These are phyloP conservation scores for Pangasius macronema DNA, from an alignment of 2,797 vertebrate genomes.

Conservation along the genomic window DNA sequence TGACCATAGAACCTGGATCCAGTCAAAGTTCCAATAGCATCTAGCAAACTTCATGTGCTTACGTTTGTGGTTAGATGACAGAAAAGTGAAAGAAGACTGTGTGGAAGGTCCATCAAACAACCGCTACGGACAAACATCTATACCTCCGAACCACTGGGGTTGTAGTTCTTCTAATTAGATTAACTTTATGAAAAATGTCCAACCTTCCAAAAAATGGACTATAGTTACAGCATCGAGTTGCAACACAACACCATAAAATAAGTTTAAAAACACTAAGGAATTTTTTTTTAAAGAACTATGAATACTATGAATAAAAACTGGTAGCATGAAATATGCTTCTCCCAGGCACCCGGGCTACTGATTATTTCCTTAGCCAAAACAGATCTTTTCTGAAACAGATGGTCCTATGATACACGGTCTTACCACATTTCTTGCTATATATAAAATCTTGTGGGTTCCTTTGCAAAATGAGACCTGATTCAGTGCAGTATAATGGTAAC, in stretches of 20 bases:
- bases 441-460: neutral
- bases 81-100: too few species aligned
- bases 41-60: neutral
- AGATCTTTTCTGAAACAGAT: neutral
- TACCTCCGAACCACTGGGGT: too few species aligned
- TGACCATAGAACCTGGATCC: neutral
- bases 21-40: neutral
- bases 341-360: neutral
- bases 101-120: too few species aligned
- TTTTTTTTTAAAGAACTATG: neutral
- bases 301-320: neutral
- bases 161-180: neutral
- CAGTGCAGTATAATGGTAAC: neutral
- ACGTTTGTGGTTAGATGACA: neutral
- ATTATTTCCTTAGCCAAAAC: neutral
- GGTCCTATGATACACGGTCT: neutral
- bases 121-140: too few species aligned
- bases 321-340: neutral
- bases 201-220: neutral
- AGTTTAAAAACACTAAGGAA: neutral
- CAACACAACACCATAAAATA: too few species aligned
- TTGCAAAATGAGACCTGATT: neutral
- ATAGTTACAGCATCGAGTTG: too few species aligned
- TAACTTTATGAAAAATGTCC: neutral
- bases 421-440: neutral